Percentiles rank a stretch among this genome's conserved stretches.
Conservation (phyloP, 2,888 invertebrate genomes). For the Ichneumoninae sp. region DNA sequence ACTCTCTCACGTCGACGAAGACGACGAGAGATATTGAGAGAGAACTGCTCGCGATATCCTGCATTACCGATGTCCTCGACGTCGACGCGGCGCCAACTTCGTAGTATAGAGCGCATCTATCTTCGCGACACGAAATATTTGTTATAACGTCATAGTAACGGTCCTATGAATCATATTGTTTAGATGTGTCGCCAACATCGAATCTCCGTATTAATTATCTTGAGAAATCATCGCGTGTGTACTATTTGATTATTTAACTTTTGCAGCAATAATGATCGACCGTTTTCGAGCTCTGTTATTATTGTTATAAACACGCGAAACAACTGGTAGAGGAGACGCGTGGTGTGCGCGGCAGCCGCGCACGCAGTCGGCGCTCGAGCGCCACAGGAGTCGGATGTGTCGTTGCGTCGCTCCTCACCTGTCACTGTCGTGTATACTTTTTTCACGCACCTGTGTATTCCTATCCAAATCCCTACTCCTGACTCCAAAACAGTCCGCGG, state of each 20-base stretch:
- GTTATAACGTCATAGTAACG: not conserved
- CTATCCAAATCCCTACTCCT: not conserved
- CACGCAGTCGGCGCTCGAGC: conserved; percentile 8
- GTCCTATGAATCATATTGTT: not conserved
- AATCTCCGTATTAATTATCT: not conserved
- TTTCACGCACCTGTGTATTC: not conserved
- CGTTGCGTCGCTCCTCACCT: not conserved
- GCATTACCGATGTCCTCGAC: conserved; percentile 45
- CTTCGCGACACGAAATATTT: not conserved
- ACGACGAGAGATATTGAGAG: not conserved
- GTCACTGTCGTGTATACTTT: not conserved
- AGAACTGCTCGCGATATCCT: conserved; percentile 14
- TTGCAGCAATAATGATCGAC: not conserved
- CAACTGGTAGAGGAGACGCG: not conserved
- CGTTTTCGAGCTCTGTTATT: not conserved
- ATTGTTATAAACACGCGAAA: not conserved
- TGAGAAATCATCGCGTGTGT: not conserved
- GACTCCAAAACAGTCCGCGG: not conserved
- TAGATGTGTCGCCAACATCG: not conserved
- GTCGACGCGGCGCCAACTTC: conserved; percentile 49
- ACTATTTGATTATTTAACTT: not conserved
- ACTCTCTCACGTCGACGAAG: conserved; percentile 2
- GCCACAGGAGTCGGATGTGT: conserved; percentile 6
- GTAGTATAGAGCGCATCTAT: conserved; percentile 13
- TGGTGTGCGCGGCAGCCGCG: not conserved